Conservation (phyloP, 1,140 invertebrate species). For the Chelonus insularis region DNA sequence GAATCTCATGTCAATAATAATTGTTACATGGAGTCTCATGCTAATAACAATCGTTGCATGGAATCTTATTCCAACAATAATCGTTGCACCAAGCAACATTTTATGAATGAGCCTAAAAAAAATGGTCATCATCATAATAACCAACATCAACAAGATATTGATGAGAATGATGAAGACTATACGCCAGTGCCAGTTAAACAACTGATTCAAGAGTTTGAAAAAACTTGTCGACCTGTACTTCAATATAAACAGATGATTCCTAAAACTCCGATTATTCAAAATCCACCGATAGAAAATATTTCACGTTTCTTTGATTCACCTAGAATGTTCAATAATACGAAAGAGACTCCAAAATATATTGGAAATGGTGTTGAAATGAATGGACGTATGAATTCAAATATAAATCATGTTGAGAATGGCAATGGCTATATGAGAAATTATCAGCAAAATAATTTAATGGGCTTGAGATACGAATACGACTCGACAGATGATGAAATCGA, state of each 20-base stretch:
- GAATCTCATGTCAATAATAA: slow-evolving; percentile 14
- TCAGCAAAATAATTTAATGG: slow-evolving; percentile 13
- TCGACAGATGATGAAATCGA: slow-evolving; percentile 44
- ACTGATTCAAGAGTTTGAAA: slow-evolving; percentile 68
- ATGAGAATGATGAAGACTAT: slow-evolving; percentile 55
- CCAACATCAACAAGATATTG: slow-evolving; percentile 13
- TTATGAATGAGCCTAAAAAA: no score
- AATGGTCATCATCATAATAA: slow-evolving; percentile 9
- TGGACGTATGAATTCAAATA: slow-evolving; percentile 1
- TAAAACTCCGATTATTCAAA: slow-evolving; percentile 41
- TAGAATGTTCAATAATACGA: slow-evolving; percentile 30
- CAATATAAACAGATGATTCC: slow-evolving; percentile 62
- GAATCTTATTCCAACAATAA: no score
- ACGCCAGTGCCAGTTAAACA: slow-evolving; percentile 67
- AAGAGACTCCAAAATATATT: slow-evolving; percentile 13
- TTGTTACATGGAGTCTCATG: slow-evolving; percentile 6
- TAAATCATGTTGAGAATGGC: slow-evolving; percentile 7
- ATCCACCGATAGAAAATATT: slow-evolving; percentile 41
- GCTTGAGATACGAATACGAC: slow-evolving; percentile 30
- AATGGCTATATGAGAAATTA: slow-evolving; percentile 23
- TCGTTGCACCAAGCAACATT: no score
- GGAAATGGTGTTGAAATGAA: slow-evolving; percentile 3
- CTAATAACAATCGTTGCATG: slow-evolving; percentile 26
- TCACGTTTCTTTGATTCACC: slow-evolving; percentile 52
- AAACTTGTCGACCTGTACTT: slow-evolving; percentile 62